Percentiles rank a stretch among this genome's conserved stretches.
These are phyloP conservation scores for Heliconius melpomene DNA, from an alignment of 1,140 invertebrate genomes.

Conservation along the genomic window DNA sequence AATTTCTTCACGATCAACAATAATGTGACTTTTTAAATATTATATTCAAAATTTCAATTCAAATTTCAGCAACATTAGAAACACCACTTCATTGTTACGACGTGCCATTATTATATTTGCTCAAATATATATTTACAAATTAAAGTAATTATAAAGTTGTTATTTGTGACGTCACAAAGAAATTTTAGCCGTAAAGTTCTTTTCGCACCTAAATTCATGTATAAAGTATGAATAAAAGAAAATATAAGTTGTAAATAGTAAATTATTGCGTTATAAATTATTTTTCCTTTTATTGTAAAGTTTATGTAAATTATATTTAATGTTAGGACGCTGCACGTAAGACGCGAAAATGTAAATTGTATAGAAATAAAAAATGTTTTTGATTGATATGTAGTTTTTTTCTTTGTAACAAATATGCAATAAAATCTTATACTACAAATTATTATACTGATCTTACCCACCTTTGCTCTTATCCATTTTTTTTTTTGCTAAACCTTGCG, in stretches of 20 bases:
- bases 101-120: slow-evolving; percentile 42
- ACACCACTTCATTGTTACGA: slow-evolving; percentile 22
- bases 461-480: background rate
- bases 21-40: background rate
- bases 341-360: slow-evolving; percentile 72
- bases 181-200: slow-evolving; percentile 19
- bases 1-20: background rate
- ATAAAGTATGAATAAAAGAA: slow-evolving; percentile 33
- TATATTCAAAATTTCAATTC: background rate
- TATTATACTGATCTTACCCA: background rate
- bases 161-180: slow-evolving; percentile 17
- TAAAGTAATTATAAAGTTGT: slow-evolving; percentile 20
- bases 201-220: slow-evolving; percentile 37
- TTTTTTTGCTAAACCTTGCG: no score
- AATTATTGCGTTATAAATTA: slow-evolving; percentile 45
- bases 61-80: slow-evolving; percentile 3
- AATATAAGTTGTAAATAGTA: slow-evolving; percentile 54
- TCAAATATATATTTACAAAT: slow-evolving; percentile 35
- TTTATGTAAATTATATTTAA: slow-evolving; percentile 56
- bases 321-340: slow-evolving; percentile 63
- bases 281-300: slow-evolving; percentile 61
- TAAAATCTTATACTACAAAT: no score
- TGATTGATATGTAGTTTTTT: slow-evolving; percentile 46
- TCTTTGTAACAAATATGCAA: slow-evolving; percentile 2
- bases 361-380: slow-evolving; percentile 78